Evolutionary conservation across 1,140 invertebrate genomes (phyloP), one percentile per base, ranked within the genome.

Genomic region (Triops longicaudatus): DNA sequence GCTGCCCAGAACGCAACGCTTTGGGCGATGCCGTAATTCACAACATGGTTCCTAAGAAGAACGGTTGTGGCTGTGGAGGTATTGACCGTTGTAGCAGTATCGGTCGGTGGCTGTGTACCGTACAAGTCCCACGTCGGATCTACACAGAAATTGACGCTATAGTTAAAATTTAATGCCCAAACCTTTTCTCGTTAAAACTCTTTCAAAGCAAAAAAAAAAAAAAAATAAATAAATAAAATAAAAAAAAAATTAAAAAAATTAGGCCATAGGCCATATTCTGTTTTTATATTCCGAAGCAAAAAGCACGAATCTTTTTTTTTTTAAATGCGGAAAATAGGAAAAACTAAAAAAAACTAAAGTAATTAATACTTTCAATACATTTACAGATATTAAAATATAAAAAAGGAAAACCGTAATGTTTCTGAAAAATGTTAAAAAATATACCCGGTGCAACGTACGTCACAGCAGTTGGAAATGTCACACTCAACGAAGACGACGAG

Each of bases 111-210:
- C 26, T 10, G 11, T 1, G 10, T 9, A 5, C 74, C 74, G 74
- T 75, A 75, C 14, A 44, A 75, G 44, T 26, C 37, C 74, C 74
- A 75, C 0, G 37, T 4, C 17, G 74, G 26, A 75, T 42, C 74
- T 75, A 43, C 12, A 31, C 14, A 63, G n/a, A 63, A 63, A 63
- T 17, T 63, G 43, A 1, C 17, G 43, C 44, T 14, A 63, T 63
- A n/a, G 43, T 44, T 11, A 12, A 12, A 44, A 17, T 1, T 44
- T 11, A 44, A 44, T 44, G 43, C 43, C n/a, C n/a, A n/a, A n/a
- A n/a, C n/a, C n/a, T n/a, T n/a, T n/a, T n/a, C n/a, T n/a, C n/a
- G n/a, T n/a, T n/a, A n/a, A n/a, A n/a, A n/a, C n/a, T n/a, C n/a
- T n/a, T n/a, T n/a, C n/a, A n/a, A n/a, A 2, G 31, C 31, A 7